These are phyloP conservation scores for Myotis planiceps DNA, from an alignment of 2,797 vertebrate genomes.

Conservation along the genomic window DNA sequence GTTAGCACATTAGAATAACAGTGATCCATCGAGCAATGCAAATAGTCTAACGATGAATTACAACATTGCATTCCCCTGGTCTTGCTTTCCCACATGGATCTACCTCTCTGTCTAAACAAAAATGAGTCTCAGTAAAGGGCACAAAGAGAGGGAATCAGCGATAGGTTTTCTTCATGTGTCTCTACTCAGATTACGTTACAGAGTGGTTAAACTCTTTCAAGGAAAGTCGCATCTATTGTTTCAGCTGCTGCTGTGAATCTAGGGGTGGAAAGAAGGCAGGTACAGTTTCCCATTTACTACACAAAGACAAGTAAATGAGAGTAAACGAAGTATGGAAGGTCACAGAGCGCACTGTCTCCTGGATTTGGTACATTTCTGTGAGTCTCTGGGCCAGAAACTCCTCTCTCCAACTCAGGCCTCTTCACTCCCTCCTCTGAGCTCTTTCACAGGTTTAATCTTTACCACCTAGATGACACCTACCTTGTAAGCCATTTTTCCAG, in stretches of 20 bases:
- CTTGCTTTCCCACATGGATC: background rate
- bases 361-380: background rate
- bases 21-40: background rate
- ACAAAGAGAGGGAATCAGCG: background rate
- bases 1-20: background rate
- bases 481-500: background rate
- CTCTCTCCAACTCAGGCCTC: accelerated
- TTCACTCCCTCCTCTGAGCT: background rate
- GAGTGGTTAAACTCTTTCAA: background rate
- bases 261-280: background rate
- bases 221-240: background rate
- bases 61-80: background rate
- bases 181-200: background rate
- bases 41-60: background rate
- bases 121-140: background rate
- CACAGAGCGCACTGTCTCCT: background rate
- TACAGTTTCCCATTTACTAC: background rate
- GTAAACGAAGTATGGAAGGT: accelerated
- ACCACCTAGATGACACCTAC: no score
- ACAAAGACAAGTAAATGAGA: background rate
- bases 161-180: background rate
- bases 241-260: background rate
- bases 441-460: background rate
- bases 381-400: background rate
- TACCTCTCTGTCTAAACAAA: background rate